phyloP scores from a whole-genome alignment of 2,113 vertebrate genomes.

The Ciconia stormi region DNA sequence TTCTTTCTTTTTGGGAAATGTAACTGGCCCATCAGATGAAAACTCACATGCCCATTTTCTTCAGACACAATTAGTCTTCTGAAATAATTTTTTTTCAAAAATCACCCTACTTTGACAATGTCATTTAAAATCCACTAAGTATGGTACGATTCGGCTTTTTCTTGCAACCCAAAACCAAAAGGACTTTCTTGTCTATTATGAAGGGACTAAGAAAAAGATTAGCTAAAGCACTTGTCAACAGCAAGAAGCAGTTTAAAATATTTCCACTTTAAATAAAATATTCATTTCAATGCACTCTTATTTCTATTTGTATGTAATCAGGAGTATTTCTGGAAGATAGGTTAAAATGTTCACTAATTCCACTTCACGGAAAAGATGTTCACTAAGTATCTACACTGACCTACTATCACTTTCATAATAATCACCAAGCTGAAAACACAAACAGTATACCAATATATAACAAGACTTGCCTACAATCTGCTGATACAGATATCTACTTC shows the following conservation, averaged over 20 bases:
- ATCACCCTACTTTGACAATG: neutral
- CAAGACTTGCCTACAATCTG: neutral
- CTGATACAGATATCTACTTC: neutral
- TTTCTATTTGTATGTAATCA: neutral
- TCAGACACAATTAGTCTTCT: neutral
- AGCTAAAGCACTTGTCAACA: neutral
- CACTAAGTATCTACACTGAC: neutral
- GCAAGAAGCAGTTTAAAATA: neutral
- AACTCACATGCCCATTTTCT: neutral
- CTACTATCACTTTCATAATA: neutral
- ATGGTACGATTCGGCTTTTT: neutral
- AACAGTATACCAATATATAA: neutral
- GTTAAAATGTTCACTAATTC: neutral
- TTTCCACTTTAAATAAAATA: neutral
- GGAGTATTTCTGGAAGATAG: neutral
- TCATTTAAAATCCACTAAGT: neutral
- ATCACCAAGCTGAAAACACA: slow-evolving; percentile 7
- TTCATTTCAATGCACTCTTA: neutral
- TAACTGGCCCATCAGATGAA: neutral
- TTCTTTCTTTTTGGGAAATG: neutral
- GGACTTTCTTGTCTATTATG: neutral
- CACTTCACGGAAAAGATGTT: neutral
- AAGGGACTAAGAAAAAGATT: neutral
- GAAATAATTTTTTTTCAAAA: neutral
- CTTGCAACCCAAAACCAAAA: neutral